phyloP scores from a whole-genome alignment of 2,888 invertebrate species.

The Aleiodes alternator region DNA sequence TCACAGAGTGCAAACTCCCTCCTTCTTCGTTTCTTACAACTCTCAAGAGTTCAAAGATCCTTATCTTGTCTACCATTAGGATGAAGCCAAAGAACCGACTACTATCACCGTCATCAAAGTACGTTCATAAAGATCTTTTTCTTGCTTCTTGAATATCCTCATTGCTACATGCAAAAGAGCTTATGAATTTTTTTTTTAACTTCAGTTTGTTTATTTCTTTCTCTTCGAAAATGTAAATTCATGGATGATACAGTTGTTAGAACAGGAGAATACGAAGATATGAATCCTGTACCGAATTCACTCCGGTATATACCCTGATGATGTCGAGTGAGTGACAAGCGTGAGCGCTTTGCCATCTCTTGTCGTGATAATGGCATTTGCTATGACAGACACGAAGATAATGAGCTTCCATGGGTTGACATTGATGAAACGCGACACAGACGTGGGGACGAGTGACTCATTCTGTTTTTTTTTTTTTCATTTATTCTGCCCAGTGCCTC shows the following conservation, averaged over 20 bases:
- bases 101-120: constrained; percentile 27
- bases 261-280: background rate
- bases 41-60: constrained; percentile 13
- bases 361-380: constrained; percentile 57
- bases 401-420: constrained; percentile 56
- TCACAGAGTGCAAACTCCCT: constrained; percentile 29
- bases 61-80: constrained; percentile 42
- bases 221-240: background rate
- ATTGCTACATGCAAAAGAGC: constrained; percentile 1
- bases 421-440: constrained; percentile 50
- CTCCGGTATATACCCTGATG: constrained; percentile 39
- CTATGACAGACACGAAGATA: constrained; percentile 55
- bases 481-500: background rate
- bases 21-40: constrained; percentile 31
- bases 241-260: constrained; percentile 15
- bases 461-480: constrained; percentile 44
- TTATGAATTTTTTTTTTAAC: constrained; percentile 5
- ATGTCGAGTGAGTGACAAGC: constrained; percentile 54
- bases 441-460: constrained; percentile 52
- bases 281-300: constrained; percentile 15
- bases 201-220: background rate
- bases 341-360: constrained; percentile 48
- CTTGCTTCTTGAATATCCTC: constrained; percentile 13
- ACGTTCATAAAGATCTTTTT: constrained; percentile 26
- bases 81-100: constrained; percentile 33